Evolutionary conservation across 2,113 vertebrate species (phyloP).

Genomic region (Athene noctua): DNA sequence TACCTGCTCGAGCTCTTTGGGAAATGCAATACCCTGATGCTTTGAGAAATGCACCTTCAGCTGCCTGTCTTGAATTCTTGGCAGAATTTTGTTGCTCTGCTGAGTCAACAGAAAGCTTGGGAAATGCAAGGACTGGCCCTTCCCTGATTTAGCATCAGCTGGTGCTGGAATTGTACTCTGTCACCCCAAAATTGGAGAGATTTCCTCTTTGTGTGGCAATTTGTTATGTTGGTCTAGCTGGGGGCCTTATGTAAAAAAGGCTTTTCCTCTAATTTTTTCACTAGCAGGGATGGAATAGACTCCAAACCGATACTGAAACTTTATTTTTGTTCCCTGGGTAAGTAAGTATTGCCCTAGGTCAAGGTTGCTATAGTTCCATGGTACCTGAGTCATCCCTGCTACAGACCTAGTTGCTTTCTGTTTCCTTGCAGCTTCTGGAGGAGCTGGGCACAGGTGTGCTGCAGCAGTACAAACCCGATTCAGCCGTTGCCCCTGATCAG

Average conservation of each 20-base stretch:
- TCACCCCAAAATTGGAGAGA: background rate
- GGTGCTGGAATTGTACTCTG: background rate
- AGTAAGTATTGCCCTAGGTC: background rate
- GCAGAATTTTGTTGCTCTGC: background rate
- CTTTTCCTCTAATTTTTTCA: background rate
- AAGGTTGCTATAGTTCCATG: background rate
- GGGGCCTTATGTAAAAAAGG: background rate
- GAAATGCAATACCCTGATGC: background rate
- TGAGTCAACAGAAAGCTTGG: background rate
- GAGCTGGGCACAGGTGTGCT: constrained; percentile 91
- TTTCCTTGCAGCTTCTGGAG: constrained; percentile 84
- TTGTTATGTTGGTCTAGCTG: background rate
- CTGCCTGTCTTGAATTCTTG: background rate
- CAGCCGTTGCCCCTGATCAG: constrained; percentile 50
- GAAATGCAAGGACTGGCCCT: background rate
- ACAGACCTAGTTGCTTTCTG: background rate
- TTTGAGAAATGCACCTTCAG: background rate
- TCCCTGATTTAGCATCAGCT: background rate
- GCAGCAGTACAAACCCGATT: constrained; percentile 87
- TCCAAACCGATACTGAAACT: background rate
- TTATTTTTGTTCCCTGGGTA: background rate
- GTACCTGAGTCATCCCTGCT: background rate
- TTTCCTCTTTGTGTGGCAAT: background rate
- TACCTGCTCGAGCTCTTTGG: background rate
- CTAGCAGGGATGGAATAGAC: background rate